Conservation (phyloP, 2,797 vertebrate genomes). For the Lithobates pipiens region DNA sequence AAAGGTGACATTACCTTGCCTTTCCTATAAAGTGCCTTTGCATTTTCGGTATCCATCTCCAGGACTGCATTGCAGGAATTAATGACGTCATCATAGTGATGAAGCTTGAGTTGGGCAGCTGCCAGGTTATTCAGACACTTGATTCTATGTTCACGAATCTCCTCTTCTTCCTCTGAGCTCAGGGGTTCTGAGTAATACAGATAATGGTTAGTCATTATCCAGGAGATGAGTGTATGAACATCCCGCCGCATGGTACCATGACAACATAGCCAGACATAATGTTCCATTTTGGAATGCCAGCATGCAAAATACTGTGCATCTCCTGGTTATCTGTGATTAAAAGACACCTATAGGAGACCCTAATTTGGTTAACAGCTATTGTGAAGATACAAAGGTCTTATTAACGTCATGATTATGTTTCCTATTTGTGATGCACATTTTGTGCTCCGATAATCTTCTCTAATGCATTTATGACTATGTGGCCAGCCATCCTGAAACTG, state of each 20-base stretch:
- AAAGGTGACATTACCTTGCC: slow-evolving; percentile 78
- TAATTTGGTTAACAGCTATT: not conserved
- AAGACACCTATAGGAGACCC: not conserved
- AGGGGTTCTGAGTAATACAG: slow-evolving; percentile 57
- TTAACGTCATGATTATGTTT: slow-evolving; percentile 7
- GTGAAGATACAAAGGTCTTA: not conserved
- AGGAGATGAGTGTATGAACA: slow-evolving; percentile 15
- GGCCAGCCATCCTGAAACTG: not conserved
- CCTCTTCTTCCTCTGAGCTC: slow-evolving; percentile 76
- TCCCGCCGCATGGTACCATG: slow-evolving; percentile 25
- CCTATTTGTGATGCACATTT: not conserved
- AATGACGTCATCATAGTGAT: slow-evolving; percentile 78
- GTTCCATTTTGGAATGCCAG: slow-evolving; percentile 32
- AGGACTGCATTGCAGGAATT: slow-evolving; percentile 79
- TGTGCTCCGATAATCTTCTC: slow-evolving; percentile 2
- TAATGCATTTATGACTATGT: slow-evolving; percentile 3
- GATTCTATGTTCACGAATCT: slow-evolving; percentile 81
- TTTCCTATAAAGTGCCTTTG: slow-evolving; percentile 81
- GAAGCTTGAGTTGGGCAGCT: slow-evolving; percentile 81
- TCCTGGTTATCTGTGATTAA: not conserved
- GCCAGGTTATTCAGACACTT: slow-evolving; percentile 89
- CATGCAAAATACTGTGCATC: slow-evolving; percentile 1
- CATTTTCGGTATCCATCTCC: slow-evolving; percentile 79
- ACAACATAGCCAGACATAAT: slow-evolving; percentile 34
- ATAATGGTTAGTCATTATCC: slow-evolving; percentile 51